Evolutionary conservation across 2,888 invertebrate species (phyloP), one percentile per base, ranked within the genome.

Genomic region (Lasioglossum oenotherae): DNA sequence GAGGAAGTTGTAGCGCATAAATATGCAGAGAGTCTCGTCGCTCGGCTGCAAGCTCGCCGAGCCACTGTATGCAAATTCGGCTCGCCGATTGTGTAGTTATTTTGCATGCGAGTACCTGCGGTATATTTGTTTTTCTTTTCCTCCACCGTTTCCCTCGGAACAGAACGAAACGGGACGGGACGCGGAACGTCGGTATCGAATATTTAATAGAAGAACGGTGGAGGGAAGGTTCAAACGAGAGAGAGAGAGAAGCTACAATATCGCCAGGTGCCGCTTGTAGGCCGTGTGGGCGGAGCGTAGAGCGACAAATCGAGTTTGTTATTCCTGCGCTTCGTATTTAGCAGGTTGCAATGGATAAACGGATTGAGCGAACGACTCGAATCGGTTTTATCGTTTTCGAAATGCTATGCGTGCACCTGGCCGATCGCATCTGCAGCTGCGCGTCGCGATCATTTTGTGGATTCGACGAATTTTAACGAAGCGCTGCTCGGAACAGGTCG

Each of bases 1-100:
- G 75, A 94, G 95, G 95, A 94, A 94, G 94, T 94, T 84, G 90
- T 88, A 88, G 87, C 87, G 85, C 91, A 94, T 94, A 93, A 94
- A 94, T 94, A 94, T 94, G 90, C 91, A 93, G 86, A 89, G 82
- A 82, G 69, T 3, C 46, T 74, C 19, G 38, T 41, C 78, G 76
- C 67, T 16, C 38, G 78, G 82, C 76, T 78, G 80, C 78, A 76
- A 77, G 69, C 76, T 81, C 81, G 85, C 87, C 72, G 74, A 88
- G 87, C 88, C 89, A 93, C 92, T 92, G 92, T 92, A 92, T 94
- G 93, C 89, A 91, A 93, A 93, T 93, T 74, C 72, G 41, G 75
- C 79, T 87, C 82, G 74, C 79, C 60, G 80, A 73, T 78, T 73
- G 27, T 74, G 60, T 53, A 69, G 72, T 75, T 75, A 81, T 77